Base-by-base conservation (phyloP, 2,888 invertebrate species). In the Branchellion lobata region DNA sequence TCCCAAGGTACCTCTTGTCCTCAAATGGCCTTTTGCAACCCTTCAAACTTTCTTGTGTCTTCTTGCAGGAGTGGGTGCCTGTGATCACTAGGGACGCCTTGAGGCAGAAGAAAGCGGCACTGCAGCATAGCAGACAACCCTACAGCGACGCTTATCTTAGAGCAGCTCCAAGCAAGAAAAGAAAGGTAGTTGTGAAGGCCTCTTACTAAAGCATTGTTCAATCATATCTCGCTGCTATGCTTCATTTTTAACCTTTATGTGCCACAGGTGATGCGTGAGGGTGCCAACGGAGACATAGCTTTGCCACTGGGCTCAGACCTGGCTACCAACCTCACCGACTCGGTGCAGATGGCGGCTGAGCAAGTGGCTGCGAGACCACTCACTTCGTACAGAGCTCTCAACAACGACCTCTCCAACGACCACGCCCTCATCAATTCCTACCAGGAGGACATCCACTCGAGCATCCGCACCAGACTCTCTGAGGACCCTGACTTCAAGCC, bases 71-170 rank as follows among this genome's bases (percentile, higher is more conserved):
- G 82, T 96, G 95, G 96, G 92, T 94, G 81, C 94, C 95, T 11
- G 92, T 95, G 82, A 93, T 96, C 82, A 91, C 92, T 11, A 90
- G 92, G 81, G 96, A 96, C 87, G 90, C 92, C 74, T 91, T 91
- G 84, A 89, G 91, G 79, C 95, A 94, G 87, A 89, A 91, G 78
- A 88, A 90, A 74, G 91, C 91, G 81, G 86, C 89, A 89, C 84
- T 87, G 18, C 90, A 90, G 82, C 85, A 87, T 8, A 57, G 18
- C 36, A 77, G 34, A 57, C 61, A 77, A n/a, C 91, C 92, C 36
- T 92, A 92, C 87, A 95, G 95, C 85, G 95, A 96, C 88, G 94
- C 94, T 0, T 96, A 96, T 87, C 89, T 95, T 69, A 91, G 92
- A 11, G 94, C 94, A 18, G 92, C 96, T 92, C 94, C 96, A 21